These are phyloP conservation scores for Antedon mediterranea DNA, from an alignment of 53 echinoderm and acorn worm species.

Conservation along the genomic window DNA sequence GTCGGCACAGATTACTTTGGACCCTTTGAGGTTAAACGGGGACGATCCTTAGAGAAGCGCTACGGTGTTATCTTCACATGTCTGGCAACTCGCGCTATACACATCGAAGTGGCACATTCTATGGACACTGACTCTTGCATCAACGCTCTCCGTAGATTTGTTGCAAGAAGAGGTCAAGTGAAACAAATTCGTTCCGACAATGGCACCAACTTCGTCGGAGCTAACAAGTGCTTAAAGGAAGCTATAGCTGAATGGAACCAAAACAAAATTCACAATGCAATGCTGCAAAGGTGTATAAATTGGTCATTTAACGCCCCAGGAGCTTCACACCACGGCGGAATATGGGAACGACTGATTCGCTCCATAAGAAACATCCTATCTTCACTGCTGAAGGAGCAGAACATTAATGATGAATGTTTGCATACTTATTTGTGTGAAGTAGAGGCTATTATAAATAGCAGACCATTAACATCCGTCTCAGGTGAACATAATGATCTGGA, in stretches of 20 bases:
- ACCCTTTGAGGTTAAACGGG: constrained; percentile 37
- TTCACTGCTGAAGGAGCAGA: too few species aligned
- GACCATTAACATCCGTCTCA: not conserved
- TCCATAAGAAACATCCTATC: too few species aligned
- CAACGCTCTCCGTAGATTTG: constrained; percentile 22
- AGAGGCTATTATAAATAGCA: not conserved
- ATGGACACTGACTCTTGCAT: constrained; percentile 39
- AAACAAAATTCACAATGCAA: too few species aligned
- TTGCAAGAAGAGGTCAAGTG: constrained; percentile 24
- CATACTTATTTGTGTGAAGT: not conserved
- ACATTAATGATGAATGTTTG: not conserved
- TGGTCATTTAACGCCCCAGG: too few species aligned
- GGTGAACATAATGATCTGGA: too few species aligned
- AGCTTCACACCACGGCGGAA: too few species aligned
- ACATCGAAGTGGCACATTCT: constrained; percentile 24
- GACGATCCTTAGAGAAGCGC: constrained; percentile 17
- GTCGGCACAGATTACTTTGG: constrained; percentile 42
- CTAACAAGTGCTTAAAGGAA: too few species aligned
- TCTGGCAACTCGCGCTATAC: constrained; percentile 17
- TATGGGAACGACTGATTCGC: too few species aligned
- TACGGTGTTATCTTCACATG: constrained; percentile 50
- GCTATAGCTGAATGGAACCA: too few species aligned
- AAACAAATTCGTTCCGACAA: constrained; percentile 25
- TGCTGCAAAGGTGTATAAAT: too few species aligned
- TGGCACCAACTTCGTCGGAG: too few species aligned